Base-by-base conservation (phyloP, 1,140 invertebrate genomes). In the Glossosoma conforme region DNA sequence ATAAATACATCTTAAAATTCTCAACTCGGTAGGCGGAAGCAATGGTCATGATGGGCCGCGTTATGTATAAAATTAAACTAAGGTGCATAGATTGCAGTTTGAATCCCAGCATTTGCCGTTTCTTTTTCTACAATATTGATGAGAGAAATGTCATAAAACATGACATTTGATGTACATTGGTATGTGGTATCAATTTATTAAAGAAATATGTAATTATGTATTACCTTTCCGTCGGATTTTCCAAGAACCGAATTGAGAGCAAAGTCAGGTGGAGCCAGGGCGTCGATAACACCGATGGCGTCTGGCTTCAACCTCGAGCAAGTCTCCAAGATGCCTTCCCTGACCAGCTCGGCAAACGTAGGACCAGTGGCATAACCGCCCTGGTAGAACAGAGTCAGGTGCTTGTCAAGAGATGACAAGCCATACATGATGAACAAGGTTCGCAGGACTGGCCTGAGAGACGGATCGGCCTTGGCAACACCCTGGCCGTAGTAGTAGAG, bases 221-320 rank as follows among this genome's bases (percentile, higher is more conserved):
- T 64, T 66, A 93, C 87, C 69, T 89, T 74, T 54, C 91, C 91
- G 77, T 93, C 87, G 2, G 86, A 79, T 63, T 77, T 80, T 33
- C 88, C 90, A n/a, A 93, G 71, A 19, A 86, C 80, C n/a, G 90
- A 93, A 65, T 90, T 86, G 6, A 93, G 60, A 25, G 91, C 77
- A 64, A 85, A 87, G 70, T 89, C 86, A 35, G 85, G 80, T 2
- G 85, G 86, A 28, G 85, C 82, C 40, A 89, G 66, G 14, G 78
- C 79, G 74, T 91, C 86, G 1, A 80, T 81, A 30, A 91, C 69
- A 10, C 81, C 64, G 5, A 91, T 77, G 22, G 84, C 80, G 54
- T 92, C 84, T 54, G 80, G 70, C 68, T 87, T 88, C 14, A 91
- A 60, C 49, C 79, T 70, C 4, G 54, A 51, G 61, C 85, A 88